A percentile compares a stretch with the other conserved stretches of the same genome.
Conservation (phyloP, 1,140 invertebrate species). For the Globodera ellingtonae region DNA sequence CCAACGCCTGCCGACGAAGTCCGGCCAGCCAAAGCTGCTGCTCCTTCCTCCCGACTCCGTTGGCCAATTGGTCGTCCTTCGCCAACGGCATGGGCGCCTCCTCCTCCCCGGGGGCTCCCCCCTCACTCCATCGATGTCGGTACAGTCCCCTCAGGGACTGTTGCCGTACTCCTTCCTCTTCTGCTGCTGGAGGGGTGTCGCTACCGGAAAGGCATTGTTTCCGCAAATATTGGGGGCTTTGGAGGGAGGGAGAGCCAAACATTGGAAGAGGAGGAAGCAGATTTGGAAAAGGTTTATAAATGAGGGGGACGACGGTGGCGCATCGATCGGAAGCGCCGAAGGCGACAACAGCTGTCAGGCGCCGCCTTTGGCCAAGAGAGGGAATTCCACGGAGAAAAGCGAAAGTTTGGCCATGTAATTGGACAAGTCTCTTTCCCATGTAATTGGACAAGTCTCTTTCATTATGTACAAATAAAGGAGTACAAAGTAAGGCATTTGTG, state of each 20-base stretch:
- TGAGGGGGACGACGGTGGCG: not conserved
- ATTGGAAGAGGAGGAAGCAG: not conserved
- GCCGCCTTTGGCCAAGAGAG: no score
- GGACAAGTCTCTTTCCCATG: not conserved
- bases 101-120: not conserved
- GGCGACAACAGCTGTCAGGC: not conserved
- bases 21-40: conserved; percentile 42
- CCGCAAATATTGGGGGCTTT: conserved; percentile 3
- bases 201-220: not conserved
- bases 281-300: conserved; percentile 1
- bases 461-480: not conserved
- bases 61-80: not conserved
- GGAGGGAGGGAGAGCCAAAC: not conserved
- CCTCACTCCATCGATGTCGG: not conserved
- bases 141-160: not conserved
- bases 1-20: conserved; percentile 38
- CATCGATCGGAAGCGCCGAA: not conserved
- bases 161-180: not conserved
- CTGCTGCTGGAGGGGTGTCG: not conserved
- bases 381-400: no score
- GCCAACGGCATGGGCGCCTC: not conserved
- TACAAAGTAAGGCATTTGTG: not conserved
- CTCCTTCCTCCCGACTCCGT: conserved; percentile 17
- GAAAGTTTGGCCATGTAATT: not conserved
- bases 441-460: not conserved